These are phyloP conservation scores for Vulpes ferrilata DNA, from an alignment of 2,113 vertebrate species.

Conservation along the genomic window DNA sequence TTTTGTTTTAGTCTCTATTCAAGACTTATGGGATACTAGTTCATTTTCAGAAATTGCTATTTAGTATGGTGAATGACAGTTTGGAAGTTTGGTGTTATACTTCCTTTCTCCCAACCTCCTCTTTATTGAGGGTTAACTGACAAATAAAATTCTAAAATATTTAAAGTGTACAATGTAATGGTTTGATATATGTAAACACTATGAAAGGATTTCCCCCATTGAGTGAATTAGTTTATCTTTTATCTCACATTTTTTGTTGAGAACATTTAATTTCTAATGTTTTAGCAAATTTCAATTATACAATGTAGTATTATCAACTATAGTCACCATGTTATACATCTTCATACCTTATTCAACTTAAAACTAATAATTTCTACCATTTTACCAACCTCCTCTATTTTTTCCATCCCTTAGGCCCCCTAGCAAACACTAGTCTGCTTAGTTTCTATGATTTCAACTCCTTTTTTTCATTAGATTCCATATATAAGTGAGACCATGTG, in stretches of 20 bases:
- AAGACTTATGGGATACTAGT: background rate
- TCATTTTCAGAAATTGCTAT: background rate
- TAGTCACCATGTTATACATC: no score
- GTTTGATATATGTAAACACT: background rate
- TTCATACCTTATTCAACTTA: background rate
- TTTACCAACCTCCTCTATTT: background rate
- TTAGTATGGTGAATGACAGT: background rate
- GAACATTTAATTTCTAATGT: background rate
- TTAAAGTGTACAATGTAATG: background rate
- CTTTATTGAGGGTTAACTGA: background rate
- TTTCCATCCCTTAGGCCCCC: background rate
- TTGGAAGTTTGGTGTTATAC: background rate
- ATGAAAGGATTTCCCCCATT: background rate
- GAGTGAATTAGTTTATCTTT: background rate
- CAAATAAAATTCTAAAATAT: background rate
- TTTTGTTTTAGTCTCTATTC: background rate
- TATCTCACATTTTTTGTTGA: background rate
- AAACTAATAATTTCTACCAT: background rate
- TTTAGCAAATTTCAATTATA: background rate
- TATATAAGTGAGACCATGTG: background rate
- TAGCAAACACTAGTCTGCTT: background rate
- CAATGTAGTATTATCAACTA: background rate
- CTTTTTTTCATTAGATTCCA: background rate
- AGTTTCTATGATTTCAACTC: background rate
- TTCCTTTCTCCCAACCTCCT: background rate